Base-by-base conservation (phyloP, 2,888 invertebrate species). In the Resseliella maxima region DNA sequence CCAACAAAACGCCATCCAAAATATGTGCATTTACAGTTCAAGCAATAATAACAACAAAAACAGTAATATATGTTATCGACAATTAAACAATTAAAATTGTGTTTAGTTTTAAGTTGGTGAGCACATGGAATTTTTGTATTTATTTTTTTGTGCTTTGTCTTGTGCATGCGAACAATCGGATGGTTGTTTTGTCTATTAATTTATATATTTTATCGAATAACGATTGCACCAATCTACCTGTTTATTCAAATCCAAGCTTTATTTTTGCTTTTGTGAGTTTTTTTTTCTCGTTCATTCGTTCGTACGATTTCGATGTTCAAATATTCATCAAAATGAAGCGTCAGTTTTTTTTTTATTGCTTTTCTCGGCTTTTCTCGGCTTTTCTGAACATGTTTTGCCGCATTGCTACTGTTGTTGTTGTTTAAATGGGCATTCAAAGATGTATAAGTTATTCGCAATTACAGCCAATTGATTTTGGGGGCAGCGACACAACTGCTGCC, bases 71-170 rank as follows among this genome's bases (percentile, higher is more conserved):
- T 27, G 31, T 72, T 72, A 72, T 72, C 72, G 72, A 72, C 72
- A 72, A 72, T 72, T 72, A 72, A 72, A 72, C 72, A 72, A 72
- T 72, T 72, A 72, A 72, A 31, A 72, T 72, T 72, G 31, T 35
- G 31, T 72, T 72, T 72, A 31, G 31, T n/a, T 72, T 31, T 72
- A 31, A 31, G 31, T 72, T 72, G 31, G 18, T 72, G 72, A 72
- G 72, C 72, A 72, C 15, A 72, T 72, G 72, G 72, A 72, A 72
- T 72, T 72, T 35, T 5, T 31, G 1, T 72, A 2, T 59, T 27
- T 6, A 24, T 59, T 59, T 59, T 59, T 72, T 31, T 31, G 72
- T 72, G 72, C 59, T 59, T 12, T 5, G 59, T 24, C 24, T 72
- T n/a, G 31, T 18, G 0, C 15, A 21, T 15, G 31, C 72, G 31